Evolutionary conservation across 2,113 vertebrate species (phyloP), one percentile per base, ranked within the genome.

Genomic region (Erinaceus europaeus): DNA sequence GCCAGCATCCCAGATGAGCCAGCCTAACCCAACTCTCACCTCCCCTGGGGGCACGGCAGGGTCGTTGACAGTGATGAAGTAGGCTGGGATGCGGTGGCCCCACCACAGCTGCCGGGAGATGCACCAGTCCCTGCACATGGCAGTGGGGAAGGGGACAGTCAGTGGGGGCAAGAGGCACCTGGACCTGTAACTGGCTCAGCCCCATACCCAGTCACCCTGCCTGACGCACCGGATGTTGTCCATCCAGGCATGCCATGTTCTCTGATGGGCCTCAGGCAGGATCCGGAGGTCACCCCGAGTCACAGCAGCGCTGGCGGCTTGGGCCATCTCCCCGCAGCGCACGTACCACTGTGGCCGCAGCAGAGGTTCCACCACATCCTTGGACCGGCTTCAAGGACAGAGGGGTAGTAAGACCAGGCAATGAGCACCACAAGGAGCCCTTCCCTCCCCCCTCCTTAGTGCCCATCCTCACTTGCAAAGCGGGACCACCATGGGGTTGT

Each of bases 21-120:
- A n/a, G n/a, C 21, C 25, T 2, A 13, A 42, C 48, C 21, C 3
- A 6, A 3, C n/a, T 7, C 94, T 94, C 91, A 98, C 98, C 97
- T 98, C 97, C 86, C 98, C 98, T 5, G 97, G 95, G 65, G 98
- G 97, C 32, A 98, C 97, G 0, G 97, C 96, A 0, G 98, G 95
- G 85, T 98, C 98, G 0, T 36, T 75, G 52, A 99, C 94, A 0
- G 97, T 98, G 94, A 99, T 44, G 36, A 98, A 98, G 93, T 99
- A 99, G 14, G 98, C 98, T 0, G 98, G 98, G 92, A 99, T 98
- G 53, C 98, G 97, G 87, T 99, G 98, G 91, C 98, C 98, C 98
- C 98, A 99, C 98, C 98, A 99, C 85, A 99, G 97, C 96, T 99
- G 98, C n/a, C 98, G 98, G 53, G 98, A 99, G 94, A 98, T 99